phyloP scores from a whole-genome alignment of 2,888 invertebrate genomes.

The Aromia moschata region DNA sequence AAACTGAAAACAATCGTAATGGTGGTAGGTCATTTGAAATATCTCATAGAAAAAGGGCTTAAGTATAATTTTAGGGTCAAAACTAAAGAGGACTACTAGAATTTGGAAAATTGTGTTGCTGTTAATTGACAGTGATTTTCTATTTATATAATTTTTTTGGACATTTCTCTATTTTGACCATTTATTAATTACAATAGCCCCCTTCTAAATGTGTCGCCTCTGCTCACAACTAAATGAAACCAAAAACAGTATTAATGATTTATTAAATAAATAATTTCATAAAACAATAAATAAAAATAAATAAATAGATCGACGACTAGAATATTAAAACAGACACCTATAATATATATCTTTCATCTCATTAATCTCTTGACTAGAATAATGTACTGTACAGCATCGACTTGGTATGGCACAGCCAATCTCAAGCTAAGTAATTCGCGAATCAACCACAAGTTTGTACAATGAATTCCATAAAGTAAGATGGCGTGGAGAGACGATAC shows the following conservation, averaged over 20 bases:
- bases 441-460: constrained; percentile 38
- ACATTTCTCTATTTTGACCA: no score
- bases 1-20: no score
- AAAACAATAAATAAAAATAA: constrained; percentile 54
- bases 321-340: constrained; percentile 61
- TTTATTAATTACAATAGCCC: no score
- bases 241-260: constrained; percentile 45
- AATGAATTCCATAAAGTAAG: constrained; percentile 1
- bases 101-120: no score
- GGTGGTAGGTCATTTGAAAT: no score
- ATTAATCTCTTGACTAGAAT: constrained; percentile 61
- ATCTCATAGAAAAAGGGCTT: no score
- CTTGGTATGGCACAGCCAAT: constrained; percentile 49
- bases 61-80: no score
- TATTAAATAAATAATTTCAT: constrained; percentile 52
- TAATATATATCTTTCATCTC: constrained; percentile 46
- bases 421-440: constrained; percentile 43
- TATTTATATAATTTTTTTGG: no score
- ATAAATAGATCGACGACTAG: constrained; percentile 62
- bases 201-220: not conserved
- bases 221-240: constrained; percentile 11
- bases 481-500: no score
- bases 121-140: no score
- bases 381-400: constrained; percentile 53
- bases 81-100: no score